Percentiles rank a stretch among this genome's conserved stretches.
These are phyloP conservation scores for Triplophysa yarkandensis DNA, from an alignment of 2,797 vertebrate genomes.

Conservation along the genomic window DNA sequence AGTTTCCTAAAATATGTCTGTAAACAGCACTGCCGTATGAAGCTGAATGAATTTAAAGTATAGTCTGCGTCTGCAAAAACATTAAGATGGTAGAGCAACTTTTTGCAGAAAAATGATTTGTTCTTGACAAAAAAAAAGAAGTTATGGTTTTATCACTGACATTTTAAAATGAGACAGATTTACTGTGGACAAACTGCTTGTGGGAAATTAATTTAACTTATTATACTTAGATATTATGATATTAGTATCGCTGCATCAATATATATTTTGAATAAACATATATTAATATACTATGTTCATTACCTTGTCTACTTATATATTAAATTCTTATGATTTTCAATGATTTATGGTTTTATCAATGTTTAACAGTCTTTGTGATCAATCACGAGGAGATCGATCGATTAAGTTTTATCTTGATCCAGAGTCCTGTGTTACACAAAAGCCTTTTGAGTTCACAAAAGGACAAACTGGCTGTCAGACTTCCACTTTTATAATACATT, in stretches of 20 bases:
- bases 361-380: neutral
- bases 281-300: too few species aligned
- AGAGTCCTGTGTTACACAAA: slow-evolving; percentile 4
- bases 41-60: neutral
- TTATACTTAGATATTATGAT: too few species aligned
- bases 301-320: too few species aligned
- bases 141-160: neutral
- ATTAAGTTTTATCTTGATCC: neutral
- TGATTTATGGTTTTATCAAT: neutral
- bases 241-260: too few species aligned
- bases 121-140: slow-evolving; percentile 1
- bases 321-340: too few species aligned
- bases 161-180: too few species aligned
- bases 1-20: neutral
- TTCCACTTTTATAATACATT: neutral
- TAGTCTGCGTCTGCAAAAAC: neutral
- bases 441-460: slow-evolving; percentile 2
- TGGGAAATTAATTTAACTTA: too few species aligned
- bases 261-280: too few species aligned
- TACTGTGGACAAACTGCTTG: too few species aligned
- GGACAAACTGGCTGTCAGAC: slow-evolving; percentile 3
- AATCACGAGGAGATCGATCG: too few species aligned
- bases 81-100: neutral
- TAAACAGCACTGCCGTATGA: neutral
- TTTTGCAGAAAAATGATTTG: neutral